A percentile compares a stretch with the other conserved stretches of the same genome.
Conservation (phyloP, 2,888 invertebrate genomes). For the Parnassius glacialis region DNA sequence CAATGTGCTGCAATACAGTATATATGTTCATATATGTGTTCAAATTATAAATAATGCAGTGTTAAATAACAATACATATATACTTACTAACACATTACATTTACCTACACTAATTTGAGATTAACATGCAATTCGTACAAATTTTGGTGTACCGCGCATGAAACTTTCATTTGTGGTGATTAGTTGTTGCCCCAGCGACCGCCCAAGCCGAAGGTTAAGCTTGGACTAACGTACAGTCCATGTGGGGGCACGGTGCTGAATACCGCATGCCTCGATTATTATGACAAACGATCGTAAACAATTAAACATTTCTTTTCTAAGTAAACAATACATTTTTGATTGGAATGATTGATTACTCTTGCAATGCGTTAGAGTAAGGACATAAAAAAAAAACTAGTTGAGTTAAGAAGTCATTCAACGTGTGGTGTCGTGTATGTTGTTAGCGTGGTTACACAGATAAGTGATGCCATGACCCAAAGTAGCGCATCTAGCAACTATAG, state of each 20-base stretch:
- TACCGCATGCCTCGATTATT: slow-evolving; percentile 41
- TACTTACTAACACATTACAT: too few relatives aligned
- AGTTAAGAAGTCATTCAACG: slow-evolving; percentile 22
- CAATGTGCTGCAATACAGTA: too few relatives aligned
- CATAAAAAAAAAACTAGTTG: background rate
- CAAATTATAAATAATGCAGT: too few relatives aligned
- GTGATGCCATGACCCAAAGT: slow-evolving; percentile 71
- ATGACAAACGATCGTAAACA: slow-evolving; percentile 29
- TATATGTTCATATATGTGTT: too few relatives aligned
- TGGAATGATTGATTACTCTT: slow-evolving; percentile 31
- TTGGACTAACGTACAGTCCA: slow-evolving; percentile 68
- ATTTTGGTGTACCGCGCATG: slow-evolving; percentile 42
- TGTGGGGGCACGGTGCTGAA: slow-evolving; percentile 52
- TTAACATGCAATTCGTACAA: slow-evolving; percentile 4
- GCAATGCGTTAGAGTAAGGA: background rate
- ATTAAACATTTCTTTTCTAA: slow-evolving; percentile 23
- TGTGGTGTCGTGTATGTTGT: slow-evolving; percentile 26
- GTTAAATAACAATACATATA: too few relatives aligned
- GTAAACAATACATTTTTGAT: slow-evolving; percentile 26
- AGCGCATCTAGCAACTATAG: slow-evolving; percentile 56
- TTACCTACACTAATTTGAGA: background rate
- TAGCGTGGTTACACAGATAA: slow-evolving; percentile 28
- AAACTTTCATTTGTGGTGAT: slow-evolving; percentile 75
- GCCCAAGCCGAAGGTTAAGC: slow-evolving; percentile 60
- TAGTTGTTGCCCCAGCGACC: slow-evolving; percentile 71